phyloP scores from a whole-genome alignment of 2,113 vertebrate genomes.

The Lichenostomus cassidix region DNA sequence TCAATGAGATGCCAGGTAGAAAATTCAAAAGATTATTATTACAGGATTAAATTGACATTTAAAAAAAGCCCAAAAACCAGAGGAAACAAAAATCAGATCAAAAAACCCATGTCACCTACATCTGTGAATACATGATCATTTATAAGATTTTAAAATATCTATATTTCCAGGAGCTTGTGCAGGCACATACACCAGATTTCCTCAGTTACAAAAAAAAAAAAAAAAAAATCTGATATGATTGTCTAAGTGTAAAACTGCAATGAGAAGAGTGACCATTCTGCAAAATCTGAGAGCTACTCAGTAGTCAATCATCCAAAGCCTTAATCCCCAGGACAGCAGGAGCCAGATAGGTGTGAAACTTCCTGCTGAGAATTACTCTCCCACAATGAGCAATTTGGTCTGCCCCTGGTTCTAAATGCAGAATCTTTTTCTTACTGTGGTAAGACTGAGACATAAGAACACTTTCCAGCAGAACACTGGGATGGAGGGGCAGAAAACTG shows the following conservation, averaged over 20 bases:
- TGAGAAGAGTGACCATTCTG: not conserved
- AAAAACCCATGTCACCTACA: not conserved
- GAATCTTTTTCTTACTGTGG: not conserved
- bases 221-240: not conserved
- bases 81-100: not conserved
- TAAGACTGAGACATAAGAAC: not conserved
- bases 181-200: not conserved
- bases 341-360: not conserved
- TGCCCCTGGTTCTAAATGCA: not conserved
- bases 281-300: not conserved
- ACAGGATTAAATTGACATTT: not conserved
- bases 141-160: not conserved
- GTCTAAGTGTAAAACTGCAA: not conserved
- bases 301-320: not conserved
- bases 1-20: slow-evolving; percentile 5
- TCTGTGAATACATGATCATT: not conserved
- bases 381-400: not conserved
- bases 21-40: not conserved
- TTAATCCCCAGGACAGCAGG: not conserved
- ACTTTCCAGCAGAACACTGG: not conserved
- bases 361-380: not conserved
- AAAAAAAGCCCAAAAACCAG: not conserved
- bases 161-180: not conserved
- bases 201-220: not conserved
- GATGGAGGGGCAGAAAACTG: not conserved